phyloP scores from a whole-genome alignment of 2,797 vertebrate genomes.

The Schizopygopsis pylzovi region DNA sequence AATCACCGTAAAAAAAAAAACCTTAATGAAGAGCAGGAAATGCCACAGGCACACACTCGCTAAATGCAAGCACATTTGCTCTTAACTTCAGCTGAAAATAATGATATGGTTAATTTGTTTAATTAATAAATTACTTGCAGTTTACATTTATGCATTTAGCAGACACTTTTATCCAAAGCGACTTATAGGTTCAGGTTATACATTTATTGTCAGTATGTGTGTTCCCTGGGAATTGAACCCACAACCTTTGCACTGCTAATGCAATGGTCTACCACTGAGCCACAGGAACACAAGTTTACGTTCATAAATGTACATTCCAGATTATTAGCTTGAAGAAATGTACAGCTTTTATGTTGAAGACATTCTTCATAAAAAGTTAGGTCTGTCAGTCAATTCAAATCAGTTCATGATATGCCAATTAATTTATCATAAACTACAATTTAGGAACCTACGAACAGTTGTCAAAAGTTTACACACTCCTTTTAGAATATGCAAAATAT shows the following conservation, averaged over 20 bases:
- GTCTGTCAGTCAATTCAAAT: neutral
- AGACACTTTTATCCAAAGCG: too few relatives aligned
- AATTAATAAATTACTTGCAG: neutral
- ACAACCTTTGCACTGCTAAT: too few relatives aligned
- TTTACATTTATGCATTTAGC: neutral
- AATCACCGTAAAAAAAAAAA: neutral
- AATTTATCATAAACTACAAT: neutral
- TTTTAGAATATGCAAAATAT: too few relatives aligned
- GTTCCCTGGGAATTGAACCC: too few relatives aligned
- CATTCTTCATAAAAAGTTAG: neutral
- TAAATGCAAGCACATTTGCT: neutral
- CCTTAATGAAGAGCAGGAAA: slow-evolving; percentile 9
- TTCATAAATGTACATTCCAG: neutral
- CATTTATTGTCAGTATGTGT: too few relatives aligned
- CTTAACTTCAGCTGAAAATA: neutral
- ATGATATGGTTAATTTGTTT: neutral
- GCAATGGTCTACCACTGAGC: too few relatives aligned
- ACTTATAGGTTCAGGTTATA: too few relatives aligned
- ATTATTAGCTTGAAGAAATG: neutral
- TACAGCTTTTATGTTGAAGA: neutral
- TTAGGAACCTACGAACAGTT: too few relatives aligned
- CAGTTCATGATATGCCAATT: neutral
- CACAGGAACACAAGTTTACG: too few relatives aligned
- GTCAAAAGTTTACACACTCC: too few relatives aligned
- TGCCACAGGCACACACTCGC: neutral